A percentile compares a stretch with the other conserved stretches of the same genome.
Evolutionary conservation across 2,888 invertebrate genomes (phyloP).

Genomic region (Tipula vernalis): DNA sequence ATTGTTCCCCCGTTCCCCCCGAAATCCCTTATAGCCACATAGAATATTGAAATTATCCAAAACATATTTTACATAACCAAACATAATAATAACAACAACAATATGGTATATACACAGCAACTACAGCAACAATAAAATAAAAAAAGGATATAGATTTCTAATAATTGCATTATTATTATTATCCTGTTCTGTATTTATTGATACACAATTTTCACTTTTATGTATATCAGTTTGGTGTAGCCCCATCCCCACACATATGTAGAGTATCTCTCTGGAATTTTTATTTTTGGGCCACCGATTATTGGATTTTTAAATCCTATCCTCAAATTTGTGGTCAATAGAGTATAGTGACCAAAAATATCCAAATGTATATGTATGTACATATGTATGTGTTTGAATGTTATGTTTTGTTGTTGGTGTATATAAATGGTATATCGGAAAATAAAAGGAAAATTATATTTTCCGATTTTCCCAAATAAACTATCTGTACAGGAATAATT

Average conservation of each 20-base stretch:
- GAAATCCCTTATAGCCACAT: not conserved
- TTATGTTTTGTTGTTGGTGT: not conserved
- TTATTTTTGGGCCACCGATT: not conserved
- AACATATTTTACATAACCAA: not conserved
- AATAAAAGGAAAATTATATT: not conserved
- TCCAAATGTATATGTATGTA: not conserved
- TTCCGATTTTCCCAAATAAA: not conserved
- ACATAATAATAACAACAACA: not conserved
- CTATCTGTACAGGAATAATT: not conserved
- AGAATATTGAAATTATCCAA: not conserved
- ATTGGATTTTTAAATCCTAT: not conserved
- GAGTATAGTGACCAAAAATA: not conserved
- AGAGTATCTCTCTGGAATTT: not conserved
- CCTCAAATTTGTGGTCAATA: constrained; percentile 4
- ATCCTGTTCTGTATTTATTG: not conserved
- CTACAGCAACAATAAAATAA: not conserved
- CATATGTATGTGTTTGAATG: not conserved
- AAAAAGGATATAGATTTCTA: not conserved
- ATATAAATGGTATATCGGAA: not conserved
- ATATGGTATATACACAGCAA: not conserved
- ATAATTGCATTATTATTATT: not conserved
- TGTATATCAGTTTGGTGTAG: not conserved
- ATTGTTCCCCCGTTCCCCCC: not conserved
- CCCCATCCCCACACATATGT: not conserved
- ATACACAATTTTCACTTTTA: not conserved